phyloP scores from a whole-genome alignment of 2,888 invertebrate species.

The Galerucella nymphaeae region DNA sequence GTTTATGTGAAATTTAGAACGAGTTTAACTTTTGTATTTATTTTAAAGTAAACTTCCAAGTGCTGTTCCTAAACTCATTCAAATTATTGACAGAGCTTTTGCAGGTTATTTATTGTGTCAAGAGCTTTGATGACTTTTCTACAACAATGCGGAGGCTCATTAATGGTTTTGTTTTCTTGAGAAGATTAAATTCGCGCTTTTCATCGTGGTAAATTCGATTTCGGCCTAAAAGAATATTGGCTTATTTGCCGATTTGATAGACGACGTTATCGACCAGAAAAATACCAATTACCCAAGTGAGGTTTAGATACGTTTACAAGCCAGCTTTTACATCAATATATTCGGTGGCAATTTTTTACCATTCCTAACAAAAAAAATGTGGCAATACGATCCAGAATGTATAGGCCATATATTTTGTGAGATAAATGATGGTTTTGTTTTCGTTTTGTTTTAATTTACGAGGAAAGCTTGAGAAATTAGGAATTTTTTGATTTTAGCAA shows the following conservation, averaged over 20 bases:
- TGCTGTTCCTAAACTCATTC: slow-evolving; percentile 4
- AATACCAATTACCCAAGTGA: slow-evolving; percentile 6
- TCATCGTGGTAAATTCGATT: not conserved
- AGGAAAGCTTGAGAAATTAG: no score
- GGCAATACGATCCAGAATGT: not conserved
- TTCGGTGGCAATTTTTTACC: not conserved
- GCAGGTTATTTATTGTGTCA: slow-evolving; percentile 6
- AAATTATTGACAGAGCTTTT: slow-evolving; percentile 2
- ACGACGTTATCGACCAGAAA: not conserved
- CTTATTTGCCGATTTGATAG: not conserved
- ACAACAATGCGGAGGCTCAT: not conserved
- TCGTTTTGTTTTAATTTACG: no score
- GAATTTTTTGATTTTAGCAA: no score
- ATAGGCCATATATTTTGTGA: no score
- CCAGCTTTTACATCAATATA: not conserved
- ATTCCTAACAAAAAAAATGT: not conserved
- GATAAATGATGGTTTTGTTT: no score
- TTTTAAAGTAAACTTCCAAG: not conserved
- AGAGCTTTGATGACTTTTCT: not conserved
- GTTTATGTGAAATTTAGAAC: not conserved
- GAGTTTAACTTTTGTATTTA: not conserved
- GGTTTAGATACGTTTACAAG: not conserved
- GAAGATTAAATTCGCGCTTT: slow-evolving; percentile 1
- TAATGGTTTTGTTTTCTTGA: not conserved
- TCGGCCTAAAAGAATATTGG: not conserved